These are phyloP conservation scores for Polypterus senegalus DNA, from an alignment of 2,113 vertebrate genomes.

Conservation along the genomic window DNA sequence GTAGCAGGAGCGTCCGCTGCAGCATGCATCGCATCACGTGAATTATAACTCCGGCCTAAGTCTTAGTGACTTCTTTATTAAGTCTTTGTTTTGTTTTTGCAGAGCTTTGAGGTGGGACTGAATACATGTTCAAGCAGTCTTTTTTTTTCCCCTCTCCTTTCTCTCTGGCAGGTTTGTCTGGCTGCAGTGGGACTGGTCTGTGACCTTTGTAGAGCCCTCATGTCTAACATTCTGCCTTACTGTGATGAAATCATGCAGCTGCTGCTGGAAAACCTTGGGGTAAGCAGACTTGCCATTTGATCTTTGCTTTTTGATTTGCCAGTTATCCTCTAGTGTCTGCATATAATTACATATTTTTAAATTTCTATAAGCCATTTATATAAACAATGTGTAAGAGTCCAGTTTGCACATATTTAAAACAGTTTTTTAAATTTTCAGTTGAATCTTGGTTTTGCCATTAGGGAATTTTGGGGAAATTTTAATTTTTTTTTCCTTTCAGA, in stretches of 20 bases:
- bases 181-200: conserved; percentile 89
- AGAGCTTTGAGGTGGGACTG: too few species aligned
- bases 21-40: too few species aligned
- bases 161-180: conserved; percentile 77
- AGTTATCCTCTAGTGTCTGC: too few species aligned
- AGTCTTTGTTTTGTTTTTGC: not conserved
- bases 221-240: conserved; percentile 86
- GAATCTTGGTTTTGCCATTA: not conserved
- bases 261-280: conserved; percentile 90
- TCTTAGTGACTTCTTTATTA: not conserved
- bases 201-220: conserved; percentile 83
- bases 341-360: too few species aligned
- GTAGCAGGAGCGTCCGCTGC: too few species aligned
- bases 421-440: not conserved
- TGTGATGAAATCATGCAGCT: conserved; percentile 97
- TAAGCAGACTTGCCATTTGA: conserved; percentile 38
- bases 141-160: not conserved
- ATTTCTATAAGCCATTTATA: too few species aligned
- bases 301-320: too few species aligned
- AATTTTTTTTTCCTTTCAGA: conserved; percentile 42
- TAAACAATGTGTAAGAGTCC: too few species aligned
- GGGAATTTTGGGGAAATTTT: too few species aligned
- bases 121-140: too few species aligned
- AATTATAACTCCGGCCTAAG: too few species aligned
- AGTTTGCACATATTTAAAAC: too few species aligned